Evolutionary conservation across 2,797 vertebrate genomes (phyloP), one percentile per base, ranked within the genome.

Genomic region (Anguilla marmorata): DNA sequence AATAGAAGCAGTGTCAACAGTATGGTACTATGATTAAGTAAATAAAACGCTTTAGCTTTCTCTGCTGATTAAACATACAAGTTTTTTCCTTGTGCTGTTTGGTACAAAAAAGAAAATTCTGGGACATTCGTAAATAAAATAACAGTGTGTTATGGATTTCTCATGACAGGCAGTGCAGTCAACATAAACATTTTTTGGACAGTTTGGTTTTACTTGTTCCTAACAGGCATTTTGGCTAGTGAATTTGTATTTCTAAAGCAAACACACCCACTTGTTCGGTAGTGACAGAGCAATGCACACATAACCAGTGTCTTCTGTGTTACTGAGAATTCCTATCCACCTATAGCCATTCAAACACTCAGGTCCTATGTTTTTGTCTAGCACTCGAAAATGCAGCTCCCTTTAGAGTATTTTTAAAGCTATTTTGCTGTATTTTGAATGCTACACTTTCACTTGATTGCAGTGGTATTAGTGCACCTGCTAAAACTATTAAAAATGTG

Each of bases 271-370:
- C 72, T 41, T 69, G 76, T 86, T 58, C 86, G n/a, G 12, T 8
- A 58, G 63, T 63, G 60, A 86, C 85, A 88, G 19, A 76, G n/a
- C 85, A 86, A 82, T 72, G 37, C 27, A 50, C 88, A 80, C 11
- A 58, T 86, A 83, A 88, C 80, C 76, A 84, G 74, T 56, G 82
- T 37, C 60, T 83, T 69, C 54, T 76, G 41, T 30, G 24, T 80
- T 80, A 45, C 24, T 48, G 41, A 24, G 19, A 21, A 8, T 24
- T 5, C n/a, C 16, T 48, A 48, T 50, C 37, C 48, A 11, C 7
- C 21, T 21, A 19, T 37, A 48, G 41, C 8, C 37, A 48, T 24
- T 50, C 72, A 76, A 12, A 76, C 14, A 76, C 33, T 76, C 76
- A 80, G 41, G 41, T n/a, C 76, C 41, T 3, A 48, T 50, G 37